Percentiles rank a stretch among this genome's conserved stretches.
These are phyloP conservation scores for Stictocephala bisonia DNA, from an alignment of 2,888 invertebrate species.

Conservation along the genomic window DNA sequence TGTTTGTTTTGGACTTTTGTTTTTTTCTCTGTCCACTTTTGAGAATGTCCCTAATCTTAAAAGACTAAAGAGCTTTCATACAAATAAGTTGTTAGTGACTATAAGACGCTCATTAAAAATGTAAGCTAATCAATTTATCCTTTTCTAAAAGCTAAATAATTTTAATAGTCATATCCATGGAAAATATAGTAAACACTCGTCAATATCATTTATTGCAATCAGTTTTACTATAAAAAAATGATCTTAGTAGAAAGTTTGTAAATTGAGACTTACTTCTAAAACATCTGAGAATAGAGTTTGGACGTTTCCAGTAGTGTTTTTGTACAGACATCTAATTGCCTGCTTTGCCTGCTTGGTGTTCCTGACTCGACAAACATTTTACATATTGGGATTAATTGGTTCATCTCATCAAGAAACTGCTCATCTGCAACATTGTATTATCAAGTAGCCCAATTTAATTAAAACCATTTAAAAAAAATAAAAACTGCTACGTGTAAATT, in stretches of 20 bases:
- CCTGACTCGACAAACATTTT: constrained; percentile 90
- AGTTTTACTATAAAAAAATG: too few species aligned
- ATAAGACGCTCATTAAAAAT: too few species aligned
- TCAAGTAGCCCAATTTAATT: background rate
- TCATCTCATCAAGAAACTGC: constrained; percentile 79
- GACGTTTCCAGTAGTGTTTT: constrained; percentile 78
- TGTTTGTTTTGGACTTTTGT: too few species aligned
- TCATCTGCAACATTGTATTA: constrained; percentile 69
- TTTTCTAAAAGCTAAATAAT: too few species aligned
- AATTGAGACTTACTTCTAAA: constrained; percentile 69
- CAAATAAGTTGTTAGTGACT: too few species aligned
- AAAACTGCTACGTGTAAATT: background rate
- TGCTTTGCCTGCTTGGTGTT: constrained; percentile 97
- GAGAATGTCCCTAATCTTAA: too few species aligned
- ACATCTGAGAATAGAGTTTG: constrained; percentile 86
- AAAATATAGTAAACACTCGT: too few species aligned
- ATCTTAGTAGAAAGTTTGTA: background rate
- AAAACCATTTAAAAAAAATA: background rate
- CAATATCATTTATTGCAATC: too few species aligned
- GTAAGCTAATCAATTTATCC: too few species aligned
- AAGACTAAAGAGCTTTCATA: too few species aligned
- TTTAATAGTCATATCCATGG: too few species aligned
- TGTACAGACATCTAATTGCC: constrained; percentile 91
- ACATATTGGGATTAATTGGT: constrained; percentile 85
- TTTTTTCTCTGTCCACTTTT: too few species aligned